Percentiles rank a stretch among this genome's conserved stretches.
Conservation (phyloP, 1,140 invertebrate species). For the Pogonus chalceus region DNA sequence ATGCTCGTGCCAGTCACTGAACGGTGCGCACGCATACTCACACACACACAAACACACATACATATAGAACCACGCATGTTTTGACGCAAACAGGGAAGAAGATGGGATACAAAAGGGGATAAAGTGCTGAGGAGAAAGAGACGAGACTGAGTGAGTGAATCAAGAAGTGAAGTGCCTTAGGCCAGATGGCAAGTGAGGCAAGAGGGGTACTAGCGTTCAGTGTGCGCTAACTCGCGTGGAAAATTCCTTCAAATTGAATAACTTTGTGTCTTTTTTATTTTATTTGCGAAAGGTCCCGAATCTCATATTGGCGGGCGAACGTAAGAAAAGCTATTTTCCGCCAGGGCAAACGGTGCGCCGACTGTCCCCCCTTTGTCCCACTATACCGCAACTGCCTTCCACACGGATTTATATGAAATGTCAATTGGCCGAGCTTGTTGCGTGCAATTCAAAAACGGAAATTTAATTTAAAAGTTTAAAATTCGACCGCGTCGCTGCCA, state of each 20-base stretch:
- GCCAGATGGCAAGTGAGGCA: no score
- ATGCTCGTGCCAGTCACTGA: neutral
- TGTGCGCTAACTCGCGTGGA: slow-evolving; percentile 26
- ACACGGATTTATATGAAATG: slow-evolving; percentile 22
- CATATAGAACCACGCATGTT: neutral
- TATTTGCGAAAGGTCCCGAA: slow-evolving; percentile 18
- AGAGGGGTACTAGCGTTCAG: no score
- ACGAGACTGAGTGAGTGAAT: neutral
- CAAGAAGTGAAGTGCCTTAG: neutral
- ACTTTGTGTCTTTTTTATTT: slow-evolving; percentile 29
- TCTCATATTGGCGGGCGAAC: slow-evolving; percentile 20
- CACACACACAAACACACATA: neutral
- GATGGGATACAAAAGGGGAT: neutral
- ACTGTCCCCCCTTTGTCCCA: slow-evolving; percentile 10
- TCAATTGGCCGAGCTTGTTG: slow-evolving; percentile 30
- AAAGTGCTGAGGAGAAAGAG: neutral
- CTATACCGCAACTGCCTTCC: neutral
- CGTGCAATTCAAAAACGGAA: slow-evolving; percentile 33
- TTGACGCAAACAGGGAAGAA: no score
- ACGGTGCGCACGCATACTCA: neutral
- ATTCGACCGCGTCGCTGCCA: slow-evolving; percentile 14
- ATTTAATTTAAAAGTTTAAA: slow-evolving; percentile 34
- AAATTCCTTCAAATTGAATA: slow-evolving; percentile 31
- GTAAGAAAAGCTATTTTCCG: slow-evolving; percentile 26
- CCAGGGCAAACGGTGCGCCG: slow-evolving; percentile 1